Base-by-base conservation (phyloP, 2,888 invertebrate genomes). In the Tenthredo scrophulariae region DNA sequence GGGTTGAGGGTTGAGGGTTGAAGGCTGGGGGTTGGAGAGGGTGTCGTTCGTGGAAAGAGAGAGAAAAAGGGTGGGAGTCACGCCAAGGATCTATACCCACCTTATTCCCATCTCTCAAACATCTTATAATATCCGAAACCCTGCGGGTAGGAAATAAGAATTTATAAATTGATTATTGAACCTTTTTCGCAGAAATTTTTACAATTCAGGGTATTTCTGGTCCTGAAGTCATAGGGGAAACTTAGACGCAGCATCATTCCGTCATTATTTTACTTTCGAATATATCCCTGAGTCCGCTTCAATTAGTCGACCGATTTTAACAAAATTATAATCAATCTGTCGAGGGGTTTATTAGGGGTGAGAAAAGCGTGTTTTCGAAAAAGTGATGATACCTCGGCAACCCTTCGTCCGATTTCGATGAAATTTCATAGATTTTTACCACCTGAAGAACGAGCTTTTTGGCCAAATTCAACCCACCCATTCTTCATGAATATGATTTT, bases 1-100 rank as follows among this genome's bases (percentile, higher is more conserved):
- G 82, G 84, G 80, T 80, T 86, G 72, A 22, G 46, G 46, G 46
- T 15, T 29, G 37, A 33, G n/a, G 37, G 54, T 4, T 50, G 50
- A 77, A 82, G 77, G 70, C 65, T 84, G 82, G 80, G 82, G 84
- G 84, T 85, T 86, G 74, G 10, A 72, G 22, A 74, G 74, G 74
- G 74, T 74, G 74, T 74, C 74, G 74, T 74, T 74, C 74, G 18
- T 33, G n/a, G 43, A 74, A 43, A 43, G 74, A 74, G 43, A 33
- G 65, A 54, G 82, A 22, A 22, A 33, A 29, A 58, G 62, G 65
- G 29, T 82, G 62, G 54, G 37, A 29, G 33, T 37, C 33, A 33
- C 15, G 65, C 54, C 22, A 18, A 33, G 72, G 84, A 65, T 84
- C 50, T 50, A 58, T 74, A 70, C 67, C 22, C 13, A 83, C 65